Base-by-base conservation (phyloP, 2,113 vertebrate genomes). In the Collichthys lucidus region DNA sequence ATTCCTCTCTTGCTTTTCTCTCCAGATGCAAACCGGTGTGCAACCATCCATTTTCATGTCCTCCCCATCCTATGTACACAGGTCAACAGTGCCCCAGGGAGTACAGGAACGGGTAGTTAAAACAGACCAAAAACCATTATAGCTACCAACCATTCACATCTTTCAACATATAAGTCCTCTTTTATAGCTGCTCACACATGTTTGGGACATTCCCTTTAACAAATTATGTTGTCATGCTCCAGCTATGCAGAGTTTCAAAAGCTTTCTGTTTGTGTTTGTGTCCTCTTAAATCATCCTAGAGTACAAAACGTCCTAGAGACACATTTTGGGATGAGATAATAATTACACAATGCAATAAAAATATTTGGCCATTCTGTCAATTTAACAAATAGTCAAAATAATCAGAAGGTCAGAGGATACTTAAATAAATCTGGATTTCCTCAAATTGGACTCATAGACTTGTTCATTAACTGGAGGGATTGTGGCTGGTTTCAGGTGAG, bases 41-140 rank as follows among this genome's bases (percentile, higher is more conserved):
- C 52, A 90, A 52, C 61, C 80, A 86, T 92, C 63, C 64, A 66
- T 91, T 90, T 88, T 79, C 82, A 80, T 79, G 76, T 76, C 69
- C 69, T 77, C 40, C 35, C 59, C 64, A 70, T 83, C 63, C 70
- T 73, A 24, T 20, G 4, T 20, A 70, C 47, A 11, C 4, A 46
- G 40, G 60, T 31, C 59, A 19, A 76, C 73, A 8, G 31, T 11
- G 86, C 86, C 90, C 90, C 74, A 0, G 84, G 88, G 79, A 56
- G 26, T 56, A 68, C 64, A 70, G 31, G 66, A 84, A 88, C 79
- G 84, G 80, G 73, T 88, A 78, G 60, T 88, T 90, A 69, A 80
- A 79, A 5, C 68, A 31, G 6, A 11, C 57, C 2, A 42, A 35
- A 76, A 81, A 89, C 66, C 31, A 76, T 63, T 67, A 66, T 0